Evolutionary conservation across 1,140 invertebrate genomes (phyloP), one percentile per base, ranked within the genome.

Genomic region (Branchinecta lynchi): DNA sequence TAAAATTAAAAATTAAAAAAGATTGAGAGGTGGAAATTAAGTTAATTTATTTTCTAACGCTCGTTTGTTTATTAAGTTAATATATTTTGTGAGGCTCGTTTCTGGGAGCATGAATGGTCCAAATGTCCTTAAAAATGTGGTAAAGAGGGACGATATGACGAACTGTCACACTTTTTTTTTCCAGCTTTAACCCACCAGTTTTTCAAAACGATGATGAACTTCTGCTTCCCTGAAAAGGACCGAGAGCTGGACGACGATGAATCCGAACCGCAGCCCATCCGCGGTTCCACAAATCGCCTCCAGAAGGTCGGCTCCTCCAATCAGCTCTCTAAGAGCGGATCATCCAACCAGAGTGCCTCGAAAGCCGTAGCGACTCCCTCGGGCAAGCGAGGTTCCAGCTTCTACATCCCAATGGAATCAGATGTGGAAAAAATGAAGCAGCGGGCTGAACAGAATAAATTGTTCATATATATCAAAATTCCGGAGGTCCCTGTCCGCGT

Each of bases 401-500:
- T 93, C 79, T 86, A 87, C 69, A 88, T 91, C 66, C 86, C 90
- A 70, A 84, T 86, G 73, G 87, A 87, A 75, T 93, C 96, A 77
- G 94, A 98, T 76, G 94, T 98, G 0, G 94, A 98, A 78, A 98
- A 95, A 79, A 97, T 98, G 93, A 96, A 95, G 83, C 91, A 98
- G 81, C 83, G 96, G 74, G 96, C 96, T 0, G 93, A 97, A 73
- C 96, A 97, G 78, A 99, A 98, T 81, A 98, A 98, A 80, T 83
- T 96, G 43, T 99, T 99, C 77, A 90, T 97, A 71, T 98, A 96
- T 77, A 96, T 98, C 43, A 99, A 98, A 84, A 92, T 93, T 74
- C 95, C 96, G 0, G 94, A 98, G 81, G 93, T 99, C 66, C 92
- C 93, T 3, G 90, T 98, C 15, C 84, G 89, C 66, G 89, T 99